Evolutionary conservation across 2,113 vertebrate genomes (phyloP).

Genomic region (Copsychus sechellarum): DNA sequence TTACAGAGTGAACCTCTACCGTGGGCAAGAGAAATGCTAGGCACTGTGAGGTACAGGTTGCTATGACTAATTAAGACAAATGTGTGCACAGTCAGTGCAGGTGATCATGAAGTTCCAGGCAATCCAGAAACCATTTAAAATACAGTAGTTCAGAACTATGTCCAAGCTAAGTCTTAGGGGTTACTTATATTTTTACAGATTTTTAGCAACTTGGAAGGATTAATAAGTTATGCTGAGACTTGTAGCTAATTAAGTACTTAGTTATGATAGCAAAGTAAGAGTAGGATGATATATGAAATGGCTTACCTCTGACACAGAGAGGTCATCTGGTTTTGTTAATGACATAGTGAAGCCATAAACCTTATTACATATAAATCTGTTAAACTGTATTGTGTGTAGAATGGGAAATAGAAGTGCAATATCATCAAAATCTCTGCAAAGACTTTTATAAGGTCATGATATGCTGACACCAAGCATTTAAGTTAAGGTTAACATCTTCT

Average conservation of each 20-base stretch:
- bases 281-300: not conserved
- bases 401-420: not conserved
- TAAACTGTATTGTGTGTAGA: not conserved
- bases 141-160: not conserved
- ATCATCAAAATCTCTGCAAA: constrained; percentile 1
- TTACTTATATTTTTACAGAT: not conserved
- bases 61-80: not conserved
- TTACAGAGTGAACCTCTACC: not conserved
- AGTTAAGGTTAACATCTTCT: not conserved
- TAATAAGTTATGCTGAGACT: not conserved
- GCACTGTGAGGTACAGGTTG: not conserved
- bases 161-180: not conserved
- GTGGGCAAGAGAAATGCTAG: not conserved
- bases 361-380: not conserved
- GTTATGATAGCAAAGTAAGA: not conserved
- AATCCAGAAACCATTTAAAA: not conserved
- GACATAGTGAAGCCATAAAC: not conserved
- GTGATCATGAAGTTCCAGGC: not conserved
- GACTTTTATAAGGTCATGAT: not conserved
- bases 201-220: not conserved
- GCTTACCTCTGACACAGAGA: not conserved
- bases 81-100: not conserved
- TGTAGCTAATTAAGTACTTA: not conserved
- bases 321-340: not conserved
- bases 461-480: not conserved